phyloP scores from a whole-genome alignment of 92 coral and sea anemone species.

The Phymanthus crucifer region DNA sequence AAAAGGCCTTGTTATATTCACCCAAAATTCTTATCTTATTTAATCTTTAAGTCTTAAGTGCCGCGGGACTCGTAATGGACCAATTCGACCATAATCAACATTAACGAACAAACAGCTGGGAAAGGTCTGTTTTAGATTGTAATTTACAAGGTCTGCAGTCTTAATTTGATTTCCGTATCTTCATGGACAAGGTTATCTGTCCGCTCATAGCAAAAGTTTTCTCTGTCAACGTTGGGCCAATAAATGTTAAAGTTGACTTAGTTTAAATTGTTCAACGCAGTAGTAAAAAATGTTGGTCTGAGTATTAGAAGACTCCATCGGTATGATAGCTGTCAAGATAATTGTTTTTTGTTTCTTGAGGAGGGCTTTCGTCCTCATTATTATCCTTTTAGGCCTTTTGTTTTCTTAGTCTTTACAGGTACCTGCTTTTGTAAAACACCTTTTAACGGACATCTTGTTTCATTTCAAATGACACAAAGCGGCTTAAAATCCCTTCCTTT shows the following conservation, averaged over 20 bases:
- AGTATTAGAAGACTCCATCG: conserved; percentile 14
- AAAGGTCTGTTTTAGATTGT: conserved; percentile 15
- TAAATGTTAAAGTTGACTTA: conserved; percentile 10
- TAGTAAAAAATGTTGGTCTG: background rate
- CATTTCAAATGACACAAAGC: conserved; percentile 2
- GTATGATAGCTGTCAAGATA: conserved; percentile 11
- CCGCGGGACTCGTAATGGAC: conserved; percentile 40
- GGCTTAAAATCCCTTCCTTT: conserved; percentile 16
- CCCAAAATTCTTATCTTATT: conserved; percentile 5
- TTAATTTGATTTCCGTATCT: conserved; percentile 34
- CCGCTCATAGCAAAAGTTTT: conserved; percentile 9
- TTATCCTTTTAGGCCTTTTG: conserved; percentile 33
- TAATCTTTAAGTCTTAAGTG: conserved; percentile 35
- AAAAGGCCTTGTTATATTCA: conserved; percentile 5
- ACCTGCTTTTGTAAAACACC: conserved; percentile 28
- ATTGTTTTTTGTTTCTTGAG: conserved; percentile 16
- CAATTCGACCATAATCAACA: conserved; percentile 14
- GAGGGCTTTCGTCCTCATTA: conserved; percentile 20
- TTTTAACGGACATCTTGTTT: conserved; percentile 15
- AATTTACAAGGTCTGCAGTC: conserved; percentile 5
- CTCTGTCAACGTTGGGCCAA: conserved; percentile 19
- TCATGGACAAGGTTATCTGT: conserved; percentile 1
- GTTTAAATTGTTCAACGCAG: conserved; percentile 4
- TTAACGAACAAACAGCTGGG: conserved; percentile 25
- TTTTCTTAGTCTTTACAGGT: conserved; percentile 28